Evolutionary conservation across 2,113 vertebrate species (phyloP), one percentile per base, ranked within the genome.

Genomic region (Heteronetta atricapilla): DNA sequence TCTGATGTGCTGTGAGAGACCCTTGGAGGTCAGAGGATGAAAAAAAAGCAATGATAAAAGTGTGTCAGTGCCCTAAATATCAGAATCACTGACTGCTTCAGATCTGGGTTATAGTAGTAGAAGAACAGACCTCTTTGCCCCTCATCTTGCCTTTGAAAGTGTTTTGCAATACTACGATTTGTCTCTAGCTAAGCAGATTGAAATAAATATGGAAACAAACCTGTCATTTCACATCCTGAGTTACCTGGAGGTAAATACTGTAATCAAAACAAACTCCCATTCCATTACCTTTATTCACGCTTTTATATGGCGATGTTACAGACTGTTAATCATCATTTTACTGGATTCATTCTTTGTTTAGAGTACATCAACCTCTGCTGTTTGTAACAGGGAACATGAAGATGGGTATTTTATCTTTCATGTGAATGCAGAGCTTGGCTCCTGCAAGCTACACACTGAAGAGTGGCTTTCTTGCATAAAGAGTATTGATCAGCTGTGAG

Each of bases 221-320:
- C 28, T 25, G 28, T 29, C 48, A 56, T 70, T 81, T 75, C 33
- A 52, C 9, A 74, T 48, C 19, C 60, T 6, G 3, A 10, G 3
- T 48, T 38, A 88, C 52, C 7, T 11, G 7, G 29, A 81, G 68
- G 38, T 94, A 92, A 93, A 84, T 72, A 67, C 6, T 50, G 31
- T 72, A 83, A 75, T 44, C 60, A 86, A 88, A 88, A 66, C 34
- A 78, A 86, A 64, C 42, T 92, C 80, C 58, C 22, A 31, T 88
- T 81, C 82, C 48, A 36, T 90, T 83, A 64, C 60, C 42, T 84
- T 88, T 87, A 90, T 33, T 83, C 26, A 55, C 15, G 48, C 22
- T 94, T 94, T 90, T 53, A 88, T 38, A 84, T 4, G 10, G 44
- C 36, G 88, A 40, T 88, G 83, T 88, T 91, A 82, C 64, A 93